Evolutionary conservation across 2,888 invertebrate genomes (phyloP).

Genomic region (Ormyrus pomaceus): DNA sequence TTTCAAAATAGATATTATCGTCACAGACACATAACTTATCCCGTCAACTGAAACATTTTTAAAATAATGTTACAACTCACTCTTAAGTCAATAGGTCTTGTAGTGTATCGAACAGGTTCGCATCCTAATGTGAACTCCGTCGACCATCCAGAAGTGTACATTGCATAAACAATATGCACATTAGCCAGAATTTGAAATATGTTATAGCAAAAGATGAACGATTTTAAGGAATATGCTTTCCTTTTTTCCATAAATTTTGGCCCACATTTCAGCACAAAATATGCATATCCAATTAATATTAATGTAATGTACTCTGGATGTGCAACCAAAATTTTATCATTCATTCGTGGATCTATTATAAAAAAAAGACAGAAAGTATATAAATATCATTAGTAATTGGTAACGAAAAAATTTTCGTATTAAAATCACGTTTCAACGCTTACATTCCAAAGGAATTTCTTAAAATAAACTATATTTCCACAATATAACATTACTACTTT

Average conservation of each 20-base stretch:
- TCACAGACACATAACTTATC: too few species aligned
- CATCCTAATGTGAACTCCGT: slow-evolving; percentile 80
- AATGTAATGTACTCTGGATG: slow-evolving; percentile 79
- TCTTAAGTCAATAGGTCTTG: slow-evolving; percentile 40
- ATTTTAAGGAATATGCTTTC: slow-evolving; percentile 82
- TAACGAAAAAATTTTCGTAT: too few species aligned
- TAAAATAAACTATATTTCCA: too few species aligned
- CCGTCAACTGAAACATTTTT: too few species aligned
- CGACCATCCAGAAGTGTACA: slow-evolving; percentile 79
- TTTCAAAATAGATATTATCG: too few species aligned
- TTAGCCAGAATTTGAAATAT: slow-evolving; percentile 78
- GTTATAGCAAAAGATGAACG: slow-evolving; percentile 85
- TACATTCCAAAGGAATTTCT: too few species aligned
- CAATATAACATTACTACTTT: too few species aligned
- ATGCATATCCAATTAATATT: slow-evolving; percentile 78
- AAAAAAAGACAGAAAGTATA: too few species aligned
- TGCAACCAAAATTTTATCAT: slow-evolving; percentile 81
- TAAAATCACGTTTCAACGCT: too few species aligned
- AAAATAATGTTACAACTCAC: background rate
- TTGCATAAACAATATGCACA: slow-evolving; percentile 54
- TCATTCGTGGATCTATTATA: slow-evolving; percentile 79
- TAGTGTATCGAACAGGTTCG: slow-evolving; percentile 80
- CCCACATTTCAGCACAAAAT: slow-evolving; percentile 78
- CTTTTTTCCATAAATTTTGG: slow-evolving; percentile 84
- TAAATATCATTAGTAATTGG: too few species aligned